Percentiles rank a stretch among this genome's conserved stretches.
These are phyloP conservation scores for Thermophis baileyi DNA, from an alignment of 2,113 vertebrate species.

Conservation along the genomic window DNA sequence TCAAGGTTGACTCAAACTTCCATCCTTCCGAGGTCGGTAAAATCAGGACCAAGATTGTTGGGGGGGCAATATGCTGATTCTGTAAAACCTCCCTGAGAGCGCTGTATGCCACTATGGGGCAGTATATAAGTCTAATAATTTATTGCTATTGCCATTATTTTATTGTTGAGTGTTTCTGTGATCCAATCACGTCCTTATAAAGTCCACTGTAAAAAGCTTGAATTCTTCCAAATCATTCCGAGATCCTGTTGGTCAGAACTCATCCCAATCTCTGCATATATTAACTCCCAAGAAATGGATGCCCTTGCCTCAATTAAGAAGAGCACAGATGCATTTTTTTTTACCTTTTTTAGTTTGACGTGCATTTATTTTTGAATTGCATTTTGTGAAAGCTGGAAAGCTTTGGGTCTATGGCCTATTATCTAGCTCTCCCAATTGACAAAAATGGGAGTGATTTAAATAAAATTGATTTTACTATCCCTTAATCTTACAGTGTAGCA, in stretches of 20 bases:
- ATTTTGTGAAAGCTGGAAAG: neutral
- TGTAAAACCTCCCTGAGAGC: neutral
- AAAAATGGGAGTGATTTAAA: neutral
- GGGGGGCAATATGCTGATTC: too few relatives aligned
- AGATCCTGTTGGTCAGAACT: neutral
- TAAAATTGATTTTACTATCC: neutral
- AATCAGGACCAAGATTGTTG: too few relatives aligned
- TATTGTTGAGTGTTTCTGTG: neutral
- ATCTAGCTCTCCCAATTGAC: neutral
- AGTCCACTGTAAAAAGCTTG: neutral
- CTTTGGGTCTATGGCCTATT: neutral
- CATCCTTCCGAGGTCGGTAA: too few relatives aligned
- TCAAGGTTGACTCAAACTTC: too few relatives aligned
- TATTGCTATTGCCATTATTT: neutral
- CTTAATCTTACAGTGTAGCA: neutral
- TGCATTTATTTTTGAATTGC: neutral
- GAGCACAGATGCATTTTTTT: neutral
- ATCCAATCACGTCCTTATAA: neutral
- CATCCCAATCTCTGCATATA: neutral
- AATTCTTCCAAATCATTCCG: neutral
- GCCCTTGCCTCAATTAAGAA: neutral
- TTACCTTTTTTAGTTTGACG: neutral
- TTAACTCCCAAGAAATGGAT: neutral
- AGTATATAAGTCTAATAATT: neutral
- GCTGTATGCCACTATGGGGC: neutral